Percentiles rank a stretch among this genome's conserved stretches.
Evolutionary conservation across 2,113 vertebrate species (phyloP).

Genomic region (Alethe diademata): DNA sequence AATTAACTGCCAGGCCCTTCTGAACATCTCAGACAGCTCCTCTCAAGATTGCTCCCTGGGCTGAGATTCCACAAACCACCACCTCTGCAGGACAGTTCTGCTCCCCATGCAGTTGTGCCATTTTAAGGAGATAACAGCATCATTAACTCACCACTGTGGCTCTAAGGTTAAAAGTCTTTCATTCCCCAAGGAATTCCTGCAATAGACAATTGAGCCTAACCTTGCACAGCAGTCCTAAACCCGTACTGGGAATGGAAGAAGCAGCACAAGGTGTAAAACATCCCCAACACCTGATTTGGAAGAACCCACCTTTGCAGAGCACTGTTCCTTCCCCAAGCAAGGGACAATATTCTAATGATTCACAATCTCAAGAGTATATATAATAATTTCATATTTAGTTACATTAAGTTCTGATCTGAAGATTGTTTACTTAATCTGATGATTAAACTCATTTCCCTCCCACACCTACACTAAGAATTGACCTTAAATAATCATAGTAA

Average conservation of each 20-base stretch:
- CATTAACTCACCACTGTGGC: neutral
- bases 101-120: conserved; percentile 30
- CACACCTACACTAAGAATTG: neutral
- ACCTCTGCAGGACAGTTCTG: conserved; percentile 42
- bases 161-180: conserved; percentile 39
- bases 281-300: neutral
- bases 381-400: neutral
- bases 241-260: conserved; percentile 54
- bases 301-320: neutral
- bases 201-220: conserved; percentile 36
- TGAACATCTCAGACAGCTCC: neutral
- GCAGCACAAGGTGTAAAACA: neutral
- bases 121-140: conserved; percentile 50
- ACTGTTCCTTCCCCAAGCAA: neutral
- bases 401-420: neutral
- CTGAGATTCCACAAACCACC: neutral
- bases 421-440: neutral
- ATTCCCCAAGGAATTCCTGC: conserved; percentile 29
- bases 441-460: neutral
- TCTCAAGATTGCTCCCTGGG: conserved; percentile 1
- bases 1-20: conserved; percentile 18
- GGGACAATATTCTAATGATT: no score
- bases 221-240: conserved; percentile 64
- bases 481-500: neutral
- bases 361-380: neutral